phyloP scores from a whole-genome alignment of 2,888 invertebrate genomes.

The Cyrtodaria siliqua region DNA sequence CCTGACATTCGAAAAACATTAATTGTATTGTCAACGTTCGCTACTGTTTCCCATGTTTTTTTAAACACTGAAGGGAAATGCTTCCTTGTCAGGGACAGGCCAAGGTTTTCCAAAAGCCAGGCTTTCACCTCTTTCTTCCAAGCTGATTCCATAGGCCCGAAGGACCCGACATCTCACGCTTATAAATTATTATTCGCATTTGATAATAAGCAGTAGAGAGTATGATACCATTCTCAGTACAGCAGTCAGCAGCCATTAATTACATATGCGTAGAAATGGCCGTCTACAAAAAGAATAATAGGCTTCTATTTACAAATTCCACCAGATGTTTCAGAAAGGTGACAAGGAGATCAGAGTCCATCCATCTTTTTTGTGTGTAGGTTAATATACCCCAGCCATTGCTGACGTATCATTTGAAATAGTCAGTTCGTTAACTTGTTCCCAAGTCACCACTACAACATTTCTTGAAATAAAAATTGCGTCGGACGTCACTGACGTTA shows the following conservation, averaged over 20 bases:
- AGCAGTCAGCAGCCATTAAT: constrained; percentile 14
- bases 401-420: no score
- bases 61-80: no score
- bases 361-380: constrained; percentile 37
- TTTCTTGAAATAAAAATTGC: no score
- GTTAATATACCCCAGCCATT: constrained; percentile 38
- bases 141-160: constrained; percentile 23
- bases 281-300: constrained; percentile 50
- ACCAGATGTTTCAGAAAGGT: constrained; percentile 22
- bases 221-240: constrained; percentile 38
- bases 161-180: constrained; percentile 41
- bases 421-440: no score
- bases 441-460: no score
- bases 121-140: constrained; percentile 27
- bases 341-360: constrained; percentile 40
- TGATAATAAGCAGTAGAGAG: constrained; percentile 44
- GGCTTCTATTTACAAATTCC: constrained; percentile 10
- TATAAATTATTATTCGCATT: constrained; percentile 49
- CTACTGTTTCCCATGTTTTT: constrained; percentile 12
- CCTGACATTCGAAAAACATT: no score
- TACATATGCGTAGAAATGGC: constrained; percentile 43
- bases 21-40: constrained; percentile 28
- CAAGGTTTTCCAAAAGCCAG: no score
- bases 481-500: no score
- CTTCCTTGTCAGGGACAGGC: constrained; percentile 6